These are phyloP conservation scores for Nymphalis c-album DNA, from an alignment of 2,888 invertebrate genomes.

Conservation along the genomic window DNA sequence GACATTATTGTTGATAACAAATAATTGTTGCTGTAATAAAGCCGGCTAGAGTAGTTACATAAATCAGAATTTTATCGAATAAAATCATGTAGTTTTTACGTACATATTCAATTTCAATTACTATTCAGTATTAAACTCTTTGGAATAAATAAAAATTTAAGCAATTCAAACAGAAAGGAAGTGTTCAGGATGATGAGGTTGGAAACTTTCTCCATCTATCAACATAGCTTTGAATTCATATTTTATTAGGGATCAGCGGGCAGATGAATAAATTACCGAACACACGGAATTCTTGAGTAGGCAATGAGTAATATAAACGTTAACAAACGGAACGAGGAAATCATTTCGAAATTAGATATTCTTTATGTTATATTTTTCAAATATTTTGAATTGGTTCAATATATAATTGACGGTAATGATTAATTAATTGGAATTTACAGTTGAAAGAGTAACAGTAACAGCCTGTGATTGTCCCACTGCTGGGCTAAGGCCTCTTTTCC, in stretches of 20 bases:
- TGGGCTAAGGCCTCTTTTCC: too few species aligned
- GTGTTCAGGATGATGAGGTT: conserved; percentile 1
- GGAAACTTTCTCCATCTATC: conserved; percentile 19
- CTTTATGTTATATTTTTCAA: background rate
- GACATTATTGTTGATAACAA: too few species aligned
- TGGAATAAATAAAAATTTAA: too few species aligned
- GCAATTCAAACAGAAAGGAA: conserved; percentile 3
- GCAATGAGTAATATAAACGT: conserved; percentile 7
- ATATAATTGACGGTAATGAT: background rate
- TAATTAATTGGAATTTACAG: background rate
- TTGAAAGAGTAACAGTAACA: background rate
- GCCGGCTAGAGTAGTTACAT: too few species aligned
- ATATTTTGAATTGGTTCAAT: background rate
- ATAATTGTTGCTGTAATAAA: too few species aligned
- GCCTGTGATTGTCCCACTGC: too few species aligned
- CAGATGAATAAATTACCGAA: conserved; percentile 37
- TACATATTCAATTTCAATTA: too few species aligned
- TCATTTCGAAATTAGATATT: background rate
- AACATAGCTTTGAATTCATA: conserved; percentile 30
- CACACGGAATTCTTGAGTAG: conserved; percentile 37
- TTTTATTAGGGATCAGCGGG: conserved; percentile 35
- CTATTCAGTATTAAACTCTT: too few species aligned
- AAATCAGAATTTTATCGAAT: too few species aligned
- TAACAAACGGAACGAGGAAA: conserved; percentile 3
- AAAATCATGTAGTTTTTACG: too few species aligned